Evolutionary conservation across 2,888 invertebrate genomes (phyloP), one percentile per base, ranked within the genome.

Genomic region (Sthenelais limicola): DNA sequence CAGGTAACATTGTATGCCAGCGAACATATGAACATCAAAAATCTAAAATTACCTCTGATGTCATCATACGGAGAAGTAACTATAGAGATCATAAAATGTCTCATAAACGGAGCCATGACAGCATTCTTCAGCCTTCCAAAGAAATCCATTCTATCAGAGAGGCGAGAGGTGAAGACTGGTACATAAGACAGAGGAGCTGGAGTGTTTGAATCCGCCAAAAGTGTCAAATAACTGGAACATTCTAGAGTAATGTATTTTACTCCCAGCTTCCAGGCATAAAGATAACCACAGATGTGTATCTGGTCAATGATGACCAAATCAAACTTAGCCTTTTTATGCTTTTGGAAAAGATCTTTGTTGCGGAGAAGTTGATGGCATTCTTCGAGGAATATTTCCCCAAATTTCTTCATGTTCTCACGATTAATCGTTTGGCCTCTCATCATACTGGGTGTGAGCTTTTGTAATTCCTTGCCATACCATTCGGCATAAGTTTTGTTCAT

Each of bases 291-390:
- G 33, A 48, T 51, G 33, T 68, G 68, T 2, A 49, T 26, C 21
- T 68, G 68, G 52, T 68, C 68, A 15, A 68, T 51, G 32, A 68
- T 68, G 33, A 52, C 68, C 30, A 51, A 28, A 26, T 68, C 68
- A 21, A 68, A 68, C 1, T 32, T n/a, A 18, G 49, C 4, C 0
- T 9, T 28, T 21, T 48, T 51, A 33, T 51, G 51, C 32, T 51
- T 49, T 26, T 24, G 30, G 24, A 68, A 51, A n/a, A 68, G 18
- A 18, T 68, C 52, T 24, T 28, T 35, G 52, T 51, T 32, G 18
- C 15, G 15, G n/a, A 68, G 26, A 32, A 48, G 49, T n/a, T 48
- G 33, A 24, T 68, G 51, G 26, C 68, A 68, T 48, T 68, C 62
- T 43, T 62, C 38, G 3, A 62, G 38, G 24, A 62, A 62, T 7